Evolutionary conservation across 2,888 invertebrate genomes (phyloP), one percentile per base, ranked within the genome.

Genomic region (Ctena decussata): DNA sequence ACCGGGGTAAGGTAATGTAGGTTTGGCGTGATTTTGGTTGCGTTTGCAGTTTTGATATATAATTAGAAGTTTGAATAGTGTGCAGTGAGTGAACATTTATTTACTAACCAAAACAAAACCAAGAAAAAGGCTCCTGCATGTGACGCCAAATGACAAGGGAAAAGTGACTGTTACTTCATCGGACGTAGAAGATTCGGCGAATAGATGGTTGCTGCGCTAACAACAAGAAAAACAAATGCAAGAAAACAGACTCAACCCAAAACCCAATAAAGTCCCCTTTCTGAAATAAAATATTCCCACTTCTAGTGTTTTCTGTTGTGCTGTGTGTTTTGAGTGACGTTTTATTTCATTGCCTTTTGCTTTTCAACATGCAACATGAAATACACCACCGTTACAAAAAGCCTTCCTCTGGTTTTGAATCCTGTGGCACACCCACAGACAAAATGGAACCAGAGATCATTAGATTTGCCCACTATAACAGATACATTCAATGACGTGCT

Each of bases 11-110:
- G 82, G 82, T 82, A 82, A 77, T 1, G 82, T 82, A 77, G 72
- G 53, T 37, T 82, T 82, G 82, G 65, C 41, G 82, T 39, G 27
- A 41, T 71, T 81, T 82, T 41, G 60, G 57, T 79, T 79, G 71
- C 79, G 72, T 79, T 79, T 82, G 72, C 41, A 73, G 37, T 57
- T 69, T 69, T 80, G 37, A 65, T 70, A 53, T 57, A 27, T 57
- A 57, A 57, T 57, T 57, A 57, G 57, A 57, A 5, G n/a, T 57
- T 57, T 24, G 21, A 57, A 57, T 49, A 57, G 57, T 57, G 2
- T 57, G 57, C 57, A 27, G 57, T 57, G 57, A 57, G 2, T 57
- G 57, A 57, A 27, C 57, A 57, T 57, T 57, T 57, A 57, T 57
- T 49, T 57, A 57, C 57, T 57, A 57, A 57, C 57, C 2, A 57